Conservation (phyloP, 2,113 vertebrate species). For the Semnornis frantzii region DNA sequence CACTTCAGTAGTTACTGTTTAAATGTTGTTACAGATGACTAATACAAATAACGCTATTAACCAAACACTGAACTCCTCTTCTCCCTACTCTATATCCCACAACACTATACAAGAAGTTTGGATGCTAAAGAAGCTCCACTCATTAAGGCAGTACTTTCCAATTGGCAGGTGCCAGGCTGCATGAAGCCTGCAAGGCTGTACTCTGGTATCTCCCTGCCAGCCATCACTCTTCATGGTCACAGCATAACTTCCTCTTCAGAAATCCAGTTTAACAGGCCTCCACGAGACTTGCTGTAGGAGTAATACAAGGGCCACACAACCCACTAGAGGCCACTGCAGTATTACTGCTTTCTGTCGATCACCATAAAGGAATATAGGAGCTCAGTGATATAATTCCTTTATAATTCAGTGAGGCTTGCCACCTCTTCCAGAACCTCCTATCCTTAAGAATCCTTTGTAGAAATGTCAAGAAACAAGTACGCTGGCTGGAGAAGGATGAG, state of each 20-base stretch:
- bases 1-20: neutral
- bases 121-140: neutral
- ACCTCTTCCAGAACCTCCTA: neutral
- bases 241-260: neutral
- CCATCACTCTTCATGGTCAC: neutral
- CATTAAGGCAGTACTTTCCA: neutral
- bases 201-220: neutral
- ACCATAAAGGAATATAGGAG: neutral
- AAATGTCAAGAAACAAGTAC: neutral
- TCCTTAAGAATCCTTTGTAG: neutral
- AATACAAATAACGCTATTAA: neutral
- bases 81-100: neutral
- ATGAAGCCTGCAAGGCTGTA: neutral
- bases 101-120: neutral
- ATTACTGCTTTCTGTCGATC: neutral
- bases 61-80: neutral
- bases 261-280: neutral
- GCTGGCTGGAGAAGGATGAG: neutral
- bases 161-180: neutral
- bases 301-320: neutral
- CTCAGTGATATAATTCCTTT: neutral
- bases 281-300: neutral
- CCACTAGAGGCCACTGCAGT: constrained; percentile 16
- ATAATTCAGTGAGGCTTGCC: neutral
- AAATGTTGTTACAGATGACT: neutral